Percentiles rank a stretch among this genome's conserved stretches.
Evolutionary conservation across 2,113 vertebrate genomes (phyloP).

Genomic region (Stercorarius parasiticus): DNA sequence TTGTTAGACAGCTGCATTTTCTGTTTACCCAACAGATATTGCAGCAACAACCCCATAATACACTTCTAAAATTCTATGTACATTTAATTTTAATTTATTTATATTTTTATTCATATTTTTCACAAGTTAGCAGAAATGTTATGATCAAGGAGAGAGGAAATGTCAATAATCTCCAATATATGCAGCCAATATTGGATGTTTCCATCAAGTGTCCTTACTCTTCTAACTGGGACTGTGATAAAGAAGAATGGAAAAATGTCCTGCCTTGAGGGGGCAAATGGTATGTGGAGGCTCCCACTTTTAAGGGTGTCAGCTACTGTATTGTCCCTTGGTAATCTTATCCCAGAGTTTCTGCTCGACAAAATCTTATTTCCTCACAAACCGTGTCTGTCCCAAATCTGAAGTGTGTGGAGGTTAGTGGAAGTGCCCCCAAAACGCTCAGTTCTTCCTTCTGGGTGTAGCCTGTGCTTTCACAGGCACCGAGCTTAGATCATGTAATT

Average conservation of each 20-base stretch:
- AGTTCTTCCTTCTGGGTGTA: not conserved
- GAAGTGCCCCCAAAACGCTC: not conserved
- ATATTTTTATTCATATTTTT: not conserved
- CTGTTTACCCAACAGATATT: slow-evolving; percentile 49
- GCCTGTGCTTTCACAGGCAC: not conserved
- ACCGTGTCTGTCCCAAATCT: not conserved
- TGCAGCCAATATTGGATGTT: not conserved
- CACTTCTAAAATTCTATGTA: not conserved
- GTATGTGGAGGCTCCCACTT: not conserved
- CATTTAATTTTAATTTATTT: slow-evolving; percentile 18
- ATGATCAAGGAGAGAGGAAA: not conserved
- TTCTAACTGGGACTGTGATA: not conserved
- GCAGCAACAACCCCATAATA: not conserved
- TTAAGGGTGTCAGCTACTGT: not conserved
- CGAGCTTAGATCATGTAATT: not conserved
- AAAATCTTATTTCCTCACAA: not conserved
- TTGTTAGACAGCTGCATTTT: slow-evolving; percentile 50
- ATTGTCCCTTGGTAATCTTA: not conserved
- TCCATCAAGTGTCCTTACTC: not conserved
- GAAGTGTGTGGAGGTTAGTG: not conserved
- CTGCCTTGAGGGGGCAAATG: not conserved
- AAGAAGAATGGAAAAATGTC: not conserved
- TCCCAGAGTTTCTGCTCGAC: not conserved
- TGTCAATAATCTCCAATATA: not conserved
- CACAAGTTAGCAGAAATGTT: not conserved